Conservation (phyloP, 1,140 invertebrate genomes). For the Chironomus tepperi region DNA sequence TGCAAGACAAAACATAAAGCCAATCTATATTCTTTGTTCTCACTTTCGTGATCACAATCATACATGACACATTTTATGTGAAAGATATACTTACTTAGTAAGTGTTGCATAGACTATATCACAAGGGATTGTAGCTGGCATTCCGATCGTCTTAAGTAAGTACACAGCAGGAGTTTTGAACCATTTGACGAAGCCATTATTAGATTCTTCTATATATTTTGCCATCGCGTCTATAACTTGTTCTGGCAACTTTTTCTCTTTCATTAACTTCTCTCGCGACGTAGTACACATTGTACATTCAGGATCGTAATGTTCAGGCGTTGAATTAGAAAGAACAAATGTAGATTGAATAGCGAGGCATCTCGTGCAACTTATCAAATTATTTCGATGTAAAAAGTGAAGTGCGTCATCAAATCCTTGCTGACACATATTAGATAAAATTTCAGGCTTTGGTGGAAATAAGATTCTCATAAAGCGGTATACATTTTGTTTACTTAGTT, state of each 20-base stretch:
- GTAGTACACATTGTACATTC: constrained; percentile 75
- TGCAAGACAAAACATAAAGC: background rate
- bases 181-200: constrained; percentile 84
- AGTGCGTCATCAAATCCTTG: constrained; percentile 97
- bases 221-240: constrained; percentile 79
- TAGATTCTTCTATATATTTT: constrained; percentile 83
- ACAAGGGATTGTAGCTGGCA: constrained; percentile 76
- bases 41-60: background rate
- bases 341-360: constrained; percentile 76
- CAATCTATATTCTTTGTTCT: no score
- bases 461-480: constrained; percentile 84
- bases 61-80: background rate
- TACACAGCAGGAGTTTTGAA: constrained; percentile 71
- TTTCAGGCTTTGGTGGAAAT: constrained; percentile 90
- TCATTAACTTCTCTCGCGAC: constrained; percentile 77
- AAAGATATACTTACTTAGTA: constrained; percentile 59
- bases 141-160: constrained; percentile 63
- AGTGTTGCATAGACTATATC: constrained; percentile 77
- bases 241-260: constrained; percentile 71
- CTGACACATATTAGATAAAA: constrained; percentile 89
- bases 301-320: constrained; percentile 56
- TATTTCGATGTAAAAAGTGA: constrained; percentile 84
- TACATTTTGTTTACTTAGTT: constrained; percentile 84
- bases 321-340: constrained; percentile 60
- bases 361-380: constrained; percentile 75